A percentile compares a stretch with the other conserved stretches of the same genome.
phyloP scores from a whole-genome alignment of 2,888 invertebrate genomes.

The Allacma fusca region DNA sequence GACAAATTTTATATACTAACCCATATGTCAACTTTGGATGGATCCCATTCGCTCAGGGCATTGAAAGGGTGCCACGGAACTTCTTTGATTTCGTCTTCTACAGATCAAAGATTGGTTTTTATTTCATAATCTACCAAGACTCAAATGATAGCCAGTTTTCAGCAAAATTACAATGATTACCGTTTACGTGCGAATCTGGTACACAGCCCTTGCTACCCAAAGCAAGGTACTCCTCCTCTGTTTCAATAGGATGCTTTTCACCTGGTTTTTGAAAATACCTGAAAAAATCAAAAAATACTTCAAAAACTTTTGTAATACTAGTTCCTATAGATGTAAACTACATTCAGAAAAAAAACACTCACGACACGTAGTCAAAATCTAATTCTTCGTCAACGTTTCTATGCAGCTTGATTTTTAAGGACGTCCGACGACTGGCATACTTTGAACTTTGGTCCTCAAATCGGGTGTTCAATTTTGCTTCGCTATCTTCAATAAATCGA shows the following conservation, averaged over 20 bases:
- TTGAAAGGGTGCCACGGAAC: slow-evolving; percentile 39
- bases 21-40: slow-evolving; percentile 51
- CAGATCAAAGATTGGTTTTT: slow-evolving; percentile 11
- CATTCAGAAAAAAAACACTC: slow-evolving; percentile 18
- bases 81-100: slow-evolving; percentile 35
- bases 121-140: too few species aligned
- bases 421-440: slow-evolving; percentile 49
- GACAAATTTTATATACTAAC: slow-evolving; percentile 40
- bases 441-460: slow-evolving; percentile 57
- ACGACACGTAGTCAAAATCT: slow-evolving; percentile 56
- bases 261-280: slow-evolving; percentile 48
- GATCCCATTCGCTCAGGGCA: slow-evolving; percentile 39
- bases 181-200: slow-evolving; percentile 44
- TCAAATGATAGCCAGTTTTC: too few species aligned
- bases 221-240: slow-evolving; percentile 26
- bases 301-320: background rate
- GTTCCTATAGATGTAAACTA: too few species aligned
- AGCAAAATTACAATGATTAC: too few species aligned
- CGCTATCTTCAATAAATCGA: slow-evolving; percentile 51
- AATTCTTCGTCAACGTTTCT: slow-evolving; percentile 52
- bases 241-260: slow-evolving; percentile 47
- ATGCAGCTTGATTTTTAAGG: slow-evolving; percentile 53
- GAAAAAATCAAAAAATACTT: background rate
- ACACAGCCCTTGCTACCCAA: slow-evolving; percentile 29
- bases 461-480: slow-evolving; percentile 49